phyloP scores from a whole-genome alignment of 1,140 invertebrate genomes.

The Philaenus spumarius region DNA sequence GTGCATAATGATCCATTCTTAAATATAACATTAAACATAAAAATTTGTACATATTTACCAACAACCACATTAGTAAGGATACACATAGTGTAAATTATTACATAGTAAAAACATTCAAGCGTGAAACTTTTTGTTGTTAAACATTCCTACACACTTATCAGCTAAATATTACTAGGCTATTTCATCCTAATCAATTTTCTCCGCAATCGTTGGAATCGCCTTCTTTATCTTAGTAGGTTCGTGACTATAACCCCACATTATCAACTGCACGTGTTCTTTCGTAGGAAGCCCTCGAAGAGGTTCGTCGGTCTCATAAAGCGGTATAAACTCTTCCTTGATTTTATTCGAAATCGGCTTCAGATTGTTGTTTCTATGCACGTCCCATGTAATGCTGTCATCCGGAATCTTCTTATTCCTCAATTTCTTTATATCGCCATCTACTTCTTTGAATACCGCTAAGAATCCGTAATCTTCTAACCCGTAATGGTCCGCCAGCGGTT shows the following conservation, averaged over 20 bases:
- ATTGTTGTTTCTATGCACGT: slow-evolving; percentile 37
- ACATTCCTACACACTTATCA: too few relatives aligned
- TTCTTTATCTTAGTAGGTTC: slow-evolving; percentile 39
- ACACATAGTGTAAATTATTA: too few relatives aligned
- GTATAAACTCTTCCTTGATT: slow-evolving; percentile 32
- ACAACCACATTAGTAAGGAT: too few relatives aligned
- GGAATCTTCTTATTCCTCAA: slow-evolving; percentile 34
- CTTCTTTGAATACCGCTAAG: slow-evolving; percentile 34
- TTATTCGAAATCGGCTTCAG: slow-evolving; percentile 28
- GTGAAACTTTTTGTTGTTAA: too few relatives aligned
- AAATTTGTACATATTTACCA: too few relatives aligned
- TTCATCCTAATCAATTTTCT: slow-evolving; percentile 27
- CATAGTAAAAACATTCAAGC: too few relatives aligned
- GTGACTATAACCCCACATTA: slow-evolving; percentile 40
- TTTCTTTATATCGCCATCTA: slow-evolving; percentile 37
- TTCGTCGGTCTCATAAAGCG: slow-evolving; percentile 35
- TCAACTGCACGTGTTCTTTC: slow-evolving; percentile 35
- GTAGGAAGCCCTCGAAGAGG: slow-evolving; percentile 35
- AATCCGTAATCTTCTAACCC: slow-evolving; percentile 33
- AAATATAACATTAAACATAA: too few relatives aligned
- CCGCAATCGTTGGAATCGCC: slow-evolving; percentile 30
- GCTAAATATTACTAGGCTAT: too few relatives aligned
- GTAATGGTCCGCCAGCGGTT: slow-evolving; percentile 35
- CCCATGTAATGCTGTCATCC: slow-evolving; percentile 36
- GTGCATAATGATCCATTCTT: too few relatives aligned